These are phyloP conservation scores for Melanotaenia nigrans DNA, from an alignment of 2,797 vertebrate genomes.

Conservation along the genomic window DNA sequence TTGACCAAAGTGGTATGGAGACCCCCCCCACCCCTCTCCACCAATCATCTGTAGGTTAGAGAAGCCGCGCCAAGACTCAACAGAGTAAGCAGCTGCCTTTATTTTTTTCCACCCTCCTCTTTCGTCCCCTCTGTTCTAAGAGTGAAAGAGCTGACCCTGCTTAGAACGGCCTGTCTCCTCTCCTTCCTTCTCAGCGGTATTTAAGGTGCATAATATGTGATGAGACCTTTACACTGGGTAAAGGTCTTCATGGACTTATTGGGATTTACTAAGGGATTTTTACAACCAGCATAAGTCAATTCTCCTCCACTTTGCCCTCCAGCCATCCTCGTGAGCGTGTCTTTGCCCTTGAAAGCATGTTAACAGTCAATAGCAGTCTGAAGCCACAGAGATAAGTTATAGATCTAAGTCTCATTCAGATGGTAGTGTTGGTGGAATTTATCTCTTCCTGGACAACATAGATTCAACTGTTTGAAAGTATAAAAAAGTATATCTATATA, in stretches of 20 bases:
- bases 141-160: constrained; percentile 57
- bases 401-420: constrained; percentile 55
- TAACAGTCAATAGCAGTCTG: constrained; percentile 64
- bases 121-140: constrained; percentile 44
- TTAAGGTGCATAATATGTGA: constrained; percentile 66
- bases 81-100: constrained; percentile 84
- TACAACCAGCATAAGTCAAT: constrained; percentile 64
- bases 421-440: constrained; percentile 25
- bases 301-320: constrained; percentile 59
- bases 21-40: constrained; percentile 12
- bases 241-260: constrained; percentile 72
- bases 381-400: constrained; percentile 52
- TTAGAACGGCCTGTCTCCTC: constrained; percentile 39
- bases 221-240: constrained; percentile 66
- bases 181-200: constrained; percentile 48
- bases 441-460: constrained; percentile 37
- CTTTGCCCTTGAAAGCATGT: constrained; percentile 72
- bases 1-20: constrained; percentile 56
- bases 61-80: constrained; percentile 77
- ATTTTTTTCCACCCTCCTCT: constrained; percentile 63
- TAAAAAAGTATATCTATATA: background rate
- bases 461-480: constrained; percentile 23
- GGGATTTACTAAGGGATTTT: constrained; percentile 75
- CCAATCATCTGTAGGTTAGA: constrained; percentile 69
- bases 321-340: constrained; percentile 54